phyloP scores from a whole-genome alignment of 1,140 invertebrate species.

The Bombus impatiens region DNA sequence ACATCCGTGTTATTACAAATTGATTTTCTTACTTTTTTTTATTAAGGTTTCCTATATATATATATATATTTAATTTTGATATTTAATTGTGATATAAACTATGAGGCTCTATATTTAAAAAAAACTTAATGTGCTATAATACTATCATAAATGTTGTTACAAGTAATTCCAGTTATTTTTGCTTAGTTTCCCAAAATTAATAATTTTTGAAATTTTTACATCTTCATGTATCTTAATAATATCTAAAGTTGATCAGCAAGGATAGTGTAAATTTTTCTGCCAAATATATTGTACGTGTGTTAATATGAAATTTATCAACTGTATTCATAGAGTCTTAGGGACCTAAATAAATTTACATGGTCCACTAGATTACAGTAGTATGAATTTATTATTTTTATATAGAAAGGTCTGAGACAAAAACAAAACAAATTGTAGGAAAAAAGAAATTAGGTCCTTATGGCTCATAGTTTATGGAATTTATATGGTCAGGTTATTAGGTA shows the following conservation, averaged over 20 bases:
- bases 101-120: background rate
- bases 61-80: background rate
- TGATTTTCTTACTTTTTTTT: background rate
- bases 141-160: background rate
- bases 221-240: conserved; percentile 9
- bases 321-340: conserved; percentile 62
- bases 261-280: conserved; percentile 55
- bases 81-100: conserved; percentile 5
- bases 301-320: conserved; percentile 45
- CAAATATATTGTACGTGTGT: conserved; percentile 41
- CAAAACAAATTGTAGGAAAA: conserved; percentile 25
- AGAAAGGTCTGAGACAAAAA: conserved; percentile 21
- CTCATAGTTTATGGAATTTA: conserved; percentile 63
- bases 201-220: conserved; percentile 10
- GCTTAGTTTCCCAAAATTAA: background rate
- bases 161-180: background rate
- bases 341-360: conserved; percentile 55
- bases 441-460: conserved; percentile 65
- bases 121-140: conserved; percentile 10
- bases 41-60: background rate
- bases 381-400: conserved; percentile 18
- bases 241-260: conserved; percentile 42
- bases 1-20: background rate
- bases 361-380: conserved; percentile 26
- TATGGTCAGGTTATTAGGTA: conserved; percentile 66